Base-by-base conservation (phyloP, 2,113 vertebrate species). In the Scortum barcoo region DNA sequence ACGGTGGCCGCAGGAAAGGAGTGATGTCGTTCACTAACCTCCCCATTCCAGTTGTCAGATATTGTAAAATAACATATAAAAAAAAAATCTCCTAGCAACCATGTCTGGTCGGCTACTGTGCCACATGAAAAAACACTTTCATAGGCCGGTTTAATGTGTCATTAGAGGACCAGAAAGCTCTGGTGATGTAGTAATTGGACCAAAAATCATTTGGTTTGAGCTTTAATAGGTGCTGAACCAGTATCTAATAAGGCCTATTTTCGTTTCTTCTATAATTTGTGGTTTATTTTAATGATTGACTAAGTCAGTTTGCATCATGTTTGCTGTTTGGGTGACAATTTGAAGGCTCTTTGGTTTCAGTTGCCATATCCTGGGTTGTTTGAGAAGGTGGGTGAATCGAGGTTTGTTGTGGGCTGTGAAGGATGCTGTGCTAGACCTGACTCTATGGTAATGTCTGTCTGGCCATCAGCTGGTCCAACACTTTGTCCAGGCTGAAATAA, bases 71-170 rank as follows among this genome's bases (percentile, higher is more conserved):
- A 40, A 67, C 42, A 66, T 30, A 66, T 30, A 62, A 42, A 26
- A 63, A 38, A 33, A 4, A 69, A 73, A 53, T 48, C 70, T 75
- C 71, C 56, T 57, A 63, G 71, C 50, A 75, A 79, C 76, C 28
- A 63, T 1, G 3, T 11, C 53, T 56, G 17, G 11, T 48, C 3
- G 33, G 33, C 33, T 36, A 26, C 46, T 56, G 46, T 54, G 66
- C 24, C 26, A 51, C 16, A 57, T 71, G 57, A 71, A 63, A 58
- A 11, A 46, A 5, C 42, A 48, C 13, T 42, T 76, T 70, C 6
- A 61, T 26, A 40, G 20, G 69, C 9, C 6, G 0, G 10, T 76
- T 26, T 68, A 24, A 74, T 42, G 19, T 33, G 30, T 62, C 38
- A 22, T 13, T 5, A 60, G 40, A 57, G 65, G 36, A 19, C 13